Percentiles rank a stretch among this genome's conserved stretches.
Evolutionary conservation across 37 sponge, comb jelly and placozoan genomes (phyloP).

Genomic region (Bolinopsis microptera): DNA sequence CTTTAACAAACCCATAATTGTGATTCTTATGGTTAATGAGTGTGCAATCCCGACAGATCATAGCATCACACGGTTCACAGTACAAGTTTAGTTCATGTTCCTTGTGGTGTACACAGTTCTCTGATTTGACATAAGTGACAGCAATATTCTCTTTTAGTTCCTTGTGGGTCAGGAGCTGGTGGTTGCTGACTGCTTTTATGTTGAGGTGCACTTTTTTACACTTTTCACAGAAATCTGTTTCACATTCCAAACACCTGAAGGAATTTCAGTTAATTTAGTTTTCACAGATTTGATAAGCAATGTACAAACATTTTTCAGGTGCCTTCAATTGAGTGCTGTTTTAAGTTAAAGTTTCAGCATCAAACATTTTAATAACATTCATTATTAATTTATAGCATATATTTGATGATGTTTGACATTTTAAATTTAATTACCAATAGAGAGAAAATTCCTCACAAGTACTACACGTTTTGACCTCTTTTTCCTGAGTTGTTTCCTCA

Average conservation of each 20-base stretch:
- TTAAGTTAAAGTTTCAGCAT: no score
- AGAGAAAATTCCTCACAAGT: conserved; percentile 23
- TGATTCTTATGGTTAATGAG: conserved; percentile 7
- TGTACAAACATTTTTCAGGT: no score
- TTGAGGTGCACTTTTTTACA: conserved; percentile 42
- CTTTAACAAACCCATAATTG: conserved; percentile 14
- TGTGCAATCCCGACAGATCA: conserved; percentile 41
- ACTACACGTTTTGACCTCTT: not conserved
- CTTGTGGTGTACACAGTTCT: not conserved
- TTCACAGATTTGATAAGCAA: no score
- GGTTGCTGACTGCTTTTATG: conserved; percentile 49
- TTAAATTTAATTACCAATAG: not conserved
- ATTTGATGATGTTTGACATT: no score
- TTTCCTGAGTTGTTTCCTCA: not conserved
- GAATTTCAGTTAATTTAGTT: no score
- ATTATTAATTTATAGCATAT: no score
- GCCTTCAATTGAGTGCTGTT: no score
- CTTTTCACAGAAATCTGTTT: conserved; percentile 38
- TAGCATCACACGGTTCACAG: conserved; percentile 14
- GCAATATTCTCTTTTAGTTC: not conserved
- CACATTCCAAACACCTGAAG: conserved; percentile 26
- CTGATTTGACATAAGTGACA: not conserved
- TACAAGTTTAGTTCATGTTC: conserved; percentile 33
- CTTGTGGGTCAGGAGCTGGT: not conserved
- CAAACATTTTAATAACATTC: no score